Evolutionary conservation across 2,113 vertebrate species (phyloP), one percentile per base, ranked within the genome.

Genomic region (Thalassoma bifasciatum): DNA sequence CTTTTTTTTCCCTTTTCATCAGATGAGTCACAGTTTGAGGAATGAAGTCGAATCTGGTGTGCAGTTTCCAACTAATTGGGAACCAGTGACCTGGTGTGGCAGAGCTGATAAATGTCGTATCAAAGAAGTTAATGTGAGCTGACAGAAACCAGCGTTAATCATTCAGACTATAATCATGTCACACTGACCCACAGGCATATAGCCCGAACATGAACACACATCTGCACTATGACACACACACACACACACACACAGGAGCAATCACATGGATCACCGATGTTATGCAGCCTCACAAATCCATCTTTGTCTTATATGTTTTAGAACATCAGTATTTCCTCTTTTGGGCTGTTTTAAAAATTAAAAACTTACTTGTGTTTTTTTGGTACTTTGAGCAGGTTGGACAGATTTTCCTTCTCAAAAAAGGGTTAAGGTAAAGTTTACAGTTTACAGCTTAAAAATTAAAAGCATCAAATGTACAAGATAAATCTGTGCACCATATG

Each of bases 121-220:
- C 79, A 65, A 61, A 47, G 84, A 85, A 24, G 61, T 42, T 89
- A 66, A 92, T 88, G 49, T 40, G 80, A 83, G 51, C 34, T 85
- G 90, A 90, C 86, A 89, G 86, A 79, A 78, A 89, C 77, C 84
- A 84, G 85, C 23, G 2, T 74, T 87, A 75, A 83, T 87, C 72
- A 90, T 74, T 81, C 68, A 50, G 83, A 78, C 65, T 44, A 16
- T 74, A 67, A 88, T 79, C 77, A 81, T 59, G 76, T 83, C 87
- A 84, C 63, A 64, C 74, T 47, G 36, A 52, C 49, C 81, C 82
- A 69, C 52, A 78, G 86, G 82, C 88, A 47, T 26, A 30, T 14
- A 74, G 77, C 82, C 77, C 16, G 5, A 57, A 42, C 65, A 58
- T 24, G 19, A 77, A 47, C 44, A 71, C 65, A 67, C 56, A 56